Evolutionary conservation across 2,113 vertebrate genomes (phyloP).

Genomic region (Ptyas mucosa): DNA sequence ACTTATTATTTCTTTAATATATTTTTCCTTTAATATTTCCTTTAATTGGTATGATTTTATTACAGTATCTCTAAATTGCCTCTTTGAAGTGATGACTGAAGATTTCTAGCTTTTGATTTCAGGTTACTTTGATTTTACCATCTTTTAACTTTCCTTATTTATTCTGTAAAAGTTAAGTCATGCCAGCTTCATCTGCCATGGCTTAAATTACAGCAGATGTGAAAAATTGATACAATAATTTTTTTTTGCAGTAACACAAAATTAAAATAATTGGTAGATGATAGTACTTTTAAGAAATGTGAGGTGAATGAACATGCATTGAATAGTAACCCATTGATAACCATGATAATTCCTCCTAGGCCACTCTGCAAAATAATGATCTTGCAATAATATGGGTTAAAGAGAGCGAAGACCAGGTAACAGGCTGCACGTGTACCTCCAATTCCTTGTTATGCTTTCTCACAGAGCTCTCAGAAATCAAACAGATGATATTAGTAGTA

Average conservation of each 20-base stretch:
- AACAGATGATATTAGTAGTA: not conserved
- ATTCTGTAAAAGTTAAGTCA: conserved; percentile 51
- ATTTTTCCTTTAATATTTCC: conserved; percentile 40
- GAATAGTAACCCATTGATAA: too few species aligned
- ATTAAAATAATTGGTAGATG: too few species aligned
- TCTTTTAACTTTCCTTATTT: conserved; percentile 42
- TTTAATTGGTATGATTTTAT: conserved; percentile 43
- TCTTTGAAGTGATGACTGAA: conserved; percentile 38
- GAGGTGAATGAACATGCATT: too few species aligned
- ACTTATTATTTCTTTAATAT: conserved; percentile 2
- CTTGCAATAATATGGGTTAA: not conserved
- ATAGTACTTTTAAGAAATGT: too few species aligned
- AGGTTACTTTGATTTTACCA: conserved; percentile 37
- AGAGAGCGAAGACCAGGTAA: not conserved
- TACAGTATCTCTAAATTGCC: conserved; percentile 28
- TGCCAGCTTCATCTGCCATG: conserved; percentile 14
- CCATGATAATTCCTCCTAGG: not conserved
- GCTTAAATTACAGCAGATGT: conserved; percentile 18
- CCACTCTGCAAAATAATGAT: not conserved
- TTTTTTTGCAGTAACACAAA: too few species aligned
- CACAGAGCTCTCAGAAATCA: not conserved
- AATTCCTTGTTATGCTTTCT: not conserved
- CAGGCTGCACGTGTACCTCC: not conserved
- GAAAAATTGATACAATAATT: too few species aligned
- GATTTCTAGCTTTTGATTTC: conserved; percentile 35